These are phyloP conservation scores for Psix sp. DNA, from an alignment of 1,140 invertebrate species.

Conservation along the genomic window DNA sequence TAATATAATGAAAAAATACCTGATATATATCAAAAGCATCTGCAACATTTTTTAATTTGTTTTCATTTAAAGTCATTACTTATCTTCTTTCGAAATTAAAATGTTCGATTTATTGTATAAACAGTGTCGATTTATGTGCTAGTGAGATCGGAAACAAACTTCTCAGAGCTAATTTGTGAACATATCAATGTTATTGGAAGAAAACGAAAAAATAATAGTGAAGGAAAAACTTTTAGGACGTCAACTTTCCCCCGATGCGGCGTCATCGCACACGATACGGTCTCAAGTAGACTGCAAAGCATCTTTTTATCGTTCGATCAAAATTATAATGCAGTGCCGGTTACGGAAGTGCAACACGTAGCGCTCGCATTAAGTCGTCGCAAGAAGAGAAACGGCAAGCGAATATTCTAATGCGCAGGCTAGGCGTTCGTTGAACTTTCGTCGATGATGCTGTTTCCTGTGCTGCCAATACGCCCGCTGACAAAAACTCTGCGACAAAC, in stretches of 20 bases:
- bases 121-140: too few species aligned
- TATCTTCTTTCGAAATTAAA: too few species aligned
- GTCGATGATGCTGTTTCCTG: constrained; percentile 57
- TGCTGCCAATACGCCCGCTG: constrained; percentile 35
- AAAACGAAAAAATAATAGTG: too few species aligned
- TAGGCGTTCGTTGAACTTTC: constrained; percentile 69
- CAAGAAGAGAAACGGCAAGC: constrained; percentile 47
- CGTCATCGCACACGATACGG: constrained; percentile 28
- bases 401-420: constrained; percentile 72
- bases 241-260: constrained; percentile 39
- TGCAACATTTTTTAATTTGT: too few species aligned
- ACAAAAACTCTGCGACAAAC: constrained; percentile 47
- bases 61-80: too few species aligned
- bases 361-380: constrained; percentile 57
- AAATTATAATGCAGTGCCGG: constrained; percentile 50
- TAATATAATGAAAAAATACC: too few species aligned
- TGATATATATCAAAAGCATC: too few species aligned
- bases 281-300: constrained; percentile 59
- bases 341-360: constrained; percentile 56
- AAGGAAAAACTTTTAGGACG: constrained; percentile 12
- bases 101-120: too few species aligned
- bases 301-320: constrained; percentile 58
- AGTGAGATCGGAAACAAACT: too few species aligned
- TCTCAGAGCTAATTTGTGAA: too few species aligned
- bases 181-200: too few species aligned